These are phyloP conservation scores for Pharmacophagus antenor DNA, from an alignment of 2,888 invertebrate species.

Conservation along the genomic window DNA sequence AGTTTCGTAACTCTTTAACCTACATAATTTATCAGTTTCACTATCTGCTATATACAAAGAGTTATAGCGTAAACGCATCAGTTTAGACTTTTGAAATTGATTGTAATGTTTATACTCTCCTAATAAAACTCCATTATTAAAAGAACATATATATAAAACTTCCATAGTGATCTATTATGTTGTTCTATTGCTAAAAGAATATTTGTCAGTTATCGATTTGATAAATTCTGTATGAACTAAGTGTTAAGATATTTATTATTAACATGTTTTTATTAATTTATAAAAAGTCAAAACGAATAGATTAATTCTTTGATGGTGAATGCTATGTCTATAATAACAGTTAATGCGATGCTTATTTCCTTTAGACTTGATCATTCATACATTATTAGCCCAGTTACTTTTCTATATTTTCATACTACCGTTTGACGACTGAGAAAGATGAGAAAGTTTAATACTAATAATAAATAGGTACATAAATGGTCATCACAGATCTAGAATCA, in stretches of 20 bases:
- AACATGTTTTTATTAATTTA: too few relatives aligned
- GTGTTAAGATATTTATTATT: not conserved
- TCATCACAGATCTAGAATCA: too few relatives aligned
- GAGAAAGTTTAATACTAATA: too few relatives aligned
- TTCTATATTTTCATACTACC: too few relatives aligned
- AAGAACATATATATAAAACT: not conserved
- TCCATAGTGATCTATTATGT: not conserved
- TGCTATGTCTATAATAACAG: too few relatives aligned
- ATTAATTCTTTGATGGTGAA: too few relatives aligned
- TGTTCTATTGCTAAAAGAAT: not conserved
- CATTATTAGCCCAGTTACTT: too few relatives aligned
- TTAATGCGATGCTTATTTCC: too few relatives aligned
- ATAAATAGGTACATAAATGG: too few relatives aligned
- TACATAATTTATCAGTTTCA: constrained; percentile 48
- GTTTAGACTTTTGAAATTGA: constrained; percentile 51
- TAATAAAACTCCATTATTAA: not conserved
- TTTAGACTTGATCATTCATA: too few relatives aligned
- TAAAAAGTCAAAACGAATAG: too few relatives aligned
- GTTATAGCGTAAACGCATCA: constrained; percentile 43
- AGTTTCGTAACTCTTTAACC: constrained; percentile 33
- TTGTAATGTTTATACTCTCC: constrained; percentile 37
- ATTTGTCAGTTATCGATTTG: not conserved
- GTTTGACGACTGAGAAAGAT: too few relatives aligned
- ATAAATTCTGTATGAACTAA: not conserved
- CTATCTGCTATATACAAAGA: constrained; percentile 45